Percentiles rank a stretch among this genome's conserved stretches.
Conservation (phyloP, 2,888 invertebrate species). For the Syrphus vitripennis region DNA sequence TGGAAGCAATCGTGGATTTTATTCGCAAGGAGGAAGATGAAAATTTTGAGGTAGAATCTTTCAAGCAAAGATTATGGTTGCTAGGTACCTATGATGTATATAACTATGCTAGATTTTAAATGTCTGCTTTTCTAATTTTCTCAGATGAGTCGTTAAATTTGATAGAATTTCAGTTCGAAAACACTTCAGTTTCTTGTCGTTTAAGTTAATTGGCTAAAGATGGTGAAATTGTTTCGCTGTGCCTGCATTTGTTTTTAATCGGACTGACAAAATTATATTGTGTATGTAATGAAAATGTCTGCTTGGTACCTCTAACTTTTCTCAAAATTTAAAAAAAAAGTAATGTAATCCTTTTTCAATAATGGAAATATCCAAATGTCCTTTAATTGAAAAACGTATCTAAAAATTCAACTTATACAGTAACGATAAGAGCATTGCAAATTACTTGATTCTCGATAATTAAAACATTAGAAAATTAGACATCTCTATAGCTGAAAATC, state of each 20-base stretch:
- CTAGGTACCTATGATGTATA: background rate
- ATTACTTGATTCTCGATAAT: no score
- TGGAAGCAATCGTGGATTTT: background rate
- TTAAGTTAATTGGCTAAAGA: background rate
- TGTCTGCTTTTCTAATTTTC: background rate
- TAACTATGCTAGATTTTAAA: background rate
- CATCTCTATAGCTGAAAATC: no score
- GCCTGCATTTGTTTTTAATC: background rate
- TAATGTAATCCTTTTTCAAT: no score
- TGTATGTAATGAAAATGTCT: background rate
- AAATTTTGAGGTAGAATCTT: conserved; percentile 16
- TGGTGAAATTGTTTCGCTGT: background rate
- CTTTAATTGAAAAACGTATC: no score
- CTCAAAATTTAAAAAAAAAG: no score
- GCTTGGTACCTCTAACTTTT: background rate
- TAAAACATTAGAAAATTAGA: no score
- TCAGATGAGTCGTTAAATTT: background rate
- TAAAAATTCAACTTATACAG: no score
- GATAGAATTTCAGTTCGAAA: background rate
- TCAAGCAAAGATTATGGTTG: conserved; percentile 9
- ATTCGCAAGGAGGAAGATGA: background rate
- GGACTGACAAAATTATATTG: background rate
- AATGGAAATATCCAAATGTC: no score
- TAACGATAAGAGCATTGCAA: no score
- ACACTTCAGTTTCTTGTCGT: background rate